Evolutionary conservation across 2,113 vertebrate genomes (phyloP), one percentile per base, ranked within the genome.

Genomic region (Microcebus ravelobensis): DNA sequence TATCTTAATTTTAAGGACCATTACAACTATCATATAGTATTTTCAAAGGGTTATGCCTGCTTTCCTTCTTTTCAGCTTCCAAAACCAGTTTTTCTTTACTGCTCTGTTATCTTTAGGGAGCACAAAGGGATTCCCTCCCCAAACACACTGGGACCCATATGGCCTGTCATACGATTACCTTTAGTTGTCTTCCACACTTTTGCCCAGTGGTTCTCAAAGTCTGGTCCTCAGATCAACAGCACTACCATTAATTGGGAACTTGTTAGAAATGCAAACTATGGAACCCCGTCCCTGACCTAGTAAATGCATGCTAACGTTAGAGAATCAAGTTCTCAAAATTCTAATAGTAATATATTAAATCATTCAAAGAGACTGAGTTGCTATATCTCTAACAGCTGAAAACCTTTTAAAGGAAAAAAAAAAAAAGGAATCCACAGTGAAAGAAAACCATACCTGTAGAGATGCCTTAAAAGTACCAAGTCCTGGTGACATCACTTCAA

Each of bases 371-470:
- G 8, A 61, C 27, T 67, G 9, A 83, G 20, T 20, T 48, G 31
- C 18, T 59, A 55, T 39, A 80, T 67, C 52, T 74, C 9, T 0
- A 95, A 80, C 52, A 84, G 76, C 8, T 87, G 81, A 80, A 90
- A 95, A 81, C 48, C 59, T 48, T 87, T 11, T 45, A 10, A 42
- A 70, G 45, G 39, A 11, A 21, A 65, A 63, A 79, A 67, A 45
- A 1, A 45, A 45, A 45, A 34, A 34, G 80, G 8, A 31, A 67
- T 29, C 36, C 52, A 73, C n/a, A 77, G 27, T 42, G n/a, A 96
- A 83, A 83, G 42, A 85, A 57, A 91, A 88, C 10, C 88, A 68
- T 79, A 98, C 93, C 97, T 96, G 57, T 17, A 85, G n/a, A 65
- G 83, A 82, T 21, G 36, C 57, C 68, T 50, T 55, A 89, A 71